phyloP scores from a whole-genome alignment of 2,113 vertebrate species.

The Chionomys nivalis region DNA sequence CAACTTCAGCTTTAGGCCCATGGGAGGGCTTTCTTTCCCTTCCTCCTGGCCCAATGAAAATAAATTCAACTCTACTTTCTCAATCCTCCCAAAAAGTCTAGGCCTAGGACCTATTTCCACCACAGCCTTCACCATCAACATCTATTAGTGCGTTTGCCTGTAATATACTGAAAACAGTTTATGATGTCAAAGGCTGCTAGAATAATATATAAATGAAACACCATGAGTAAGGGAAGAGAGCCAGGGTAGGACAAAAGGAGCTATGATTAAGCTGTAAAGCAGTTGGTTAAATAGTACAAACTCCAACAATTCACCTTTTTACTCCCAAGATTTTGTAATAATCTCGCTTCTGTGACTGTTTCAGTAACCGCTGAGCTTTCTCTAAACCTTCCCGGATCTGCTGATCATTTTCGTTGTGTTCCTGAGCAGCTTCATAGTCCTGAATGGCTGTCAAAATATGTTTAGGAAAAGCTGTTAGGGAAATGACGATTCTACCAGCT shows the following conservation, averaged over 20 bases:
- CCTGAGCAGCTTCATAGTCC: conserved; percentile 94
- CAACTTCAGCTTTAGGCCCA: not conserved
- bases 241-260: not conserved
- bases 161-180: not conserved
- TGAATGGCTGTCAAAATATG: conserved; percentile 89
- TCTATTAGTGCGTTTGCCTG: not conserved
- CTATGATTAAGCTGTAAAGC: conserved; percentile 7
- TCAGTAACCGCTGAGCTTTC: conserved; percentile 94
- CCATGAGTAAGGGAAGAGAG: not conserved
- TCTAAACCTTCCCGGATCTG: conserved; percentile 96
- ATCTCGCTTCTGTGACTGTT: conserved; percentile 97
- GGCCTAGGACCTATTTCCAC: not conserved
- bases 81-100: not conserved
- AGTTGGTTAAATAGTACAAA: conserved; percentile 25
- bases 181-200: not conserved
- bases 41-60: not conserved
- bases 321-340: conserved; percentile 99
- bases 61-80: not conserved
- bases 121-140: not conserved
- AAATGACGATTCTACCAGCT: not conserved
- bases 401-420: conserved; percentile 94
- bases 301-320: conserved; percentile 90
- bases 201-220: not conserved
- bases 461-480: conserved; percentile 49
- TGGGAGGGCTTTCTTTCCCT: not conserved